phyloP scores from a whole-genome alignment of 2,113 vertebrate genomes.

The Cichladusa arquata region DNA sequence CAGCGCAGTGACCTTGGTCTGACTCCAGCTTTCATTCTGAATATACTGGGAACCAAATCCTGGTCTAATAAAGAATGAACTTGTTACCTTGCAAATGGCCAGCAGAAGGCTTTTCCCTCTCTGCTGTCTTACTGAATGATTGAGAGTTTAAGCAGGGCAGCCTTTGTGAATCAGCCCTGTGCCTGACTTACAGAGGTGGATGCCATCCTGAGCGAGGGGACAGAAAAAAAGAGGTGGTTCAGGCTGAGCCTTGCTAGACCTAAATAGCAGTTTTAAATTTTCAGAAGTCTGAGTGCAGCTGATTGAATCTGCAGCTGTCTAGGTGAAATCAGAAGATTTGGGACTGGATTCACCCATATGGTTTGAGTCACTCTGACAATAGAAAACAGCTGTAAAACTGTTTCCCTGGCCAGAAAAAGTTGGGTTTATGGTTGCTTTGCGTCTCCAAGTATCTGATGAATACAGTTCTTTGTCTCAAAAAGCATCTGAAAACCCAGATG shows the following conservation, averaged over 20 bases:
- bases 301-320: conserved; percentile 19
- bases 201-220: neutral
- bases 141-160: fast-evolving
- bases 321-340: conserved; percentile 43
- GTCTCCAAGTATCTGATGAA: neutral
- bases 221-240: neutral
- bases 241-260: neutral
- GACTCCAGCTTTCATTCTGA: conserved; percentile 28
- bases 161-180: neutral
- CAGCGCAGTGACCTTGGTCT: neutral
- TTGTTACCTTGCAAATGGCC: neutral
- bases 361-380: conserved; percentile 5
- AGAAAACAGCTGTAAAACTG: conserved; percentile 41
- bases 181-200: neutral
- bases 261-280: neutral
- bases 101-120: neutral
- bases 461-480: neutral
- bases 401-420: neutral
- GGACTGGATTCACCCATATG: neutral
- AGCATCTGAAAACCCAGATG: neutral
- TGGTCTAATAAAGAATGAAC: conserved; percentile 29
- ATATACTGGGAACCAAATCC: neutral
- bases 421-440: neutral
- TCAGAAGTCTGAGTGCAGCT: neutral
- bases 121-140: neutral